Evolutionary conservation across 2,113 vertebrate genomes (phyloP).

Genomic region (Ranitomeya imitator): DNA sequence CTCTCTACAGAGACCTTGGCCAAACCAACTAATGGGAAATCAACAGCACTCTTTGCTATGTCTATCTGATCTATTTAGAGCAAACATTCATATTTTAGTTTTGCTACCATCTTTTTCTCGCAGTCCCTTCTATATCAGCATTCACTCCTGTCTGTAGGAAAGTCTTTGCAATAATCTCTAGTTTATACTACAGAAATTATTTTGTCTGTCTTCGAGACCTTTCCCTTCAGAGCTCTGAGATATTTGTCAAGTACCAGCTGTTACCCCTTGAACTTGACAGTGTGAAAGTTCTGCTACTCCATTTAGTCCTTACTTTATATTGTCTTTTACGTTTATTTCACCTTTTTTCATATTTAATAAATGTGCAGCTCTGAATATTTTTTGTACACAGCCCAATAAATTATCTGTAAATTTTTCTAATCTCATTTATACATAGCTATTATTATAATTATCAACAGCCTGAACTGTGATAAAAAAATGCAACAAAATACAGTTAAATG

Average conservation of each 20-base stretch:
- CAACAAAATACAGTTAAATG: too few relatives aligned
- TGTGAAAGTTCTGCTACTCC: background rate
- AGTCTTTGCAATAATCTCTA: background rate
- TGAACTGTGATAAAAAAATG: too few relatives aligned
- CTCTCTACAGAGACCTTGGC: background rate
- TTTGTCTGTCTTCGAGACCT: background rate
- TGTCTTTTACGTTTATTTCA: background rate
- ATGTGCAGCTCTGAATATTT: background rate
- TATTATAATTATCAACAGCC: too few relatives aligned
- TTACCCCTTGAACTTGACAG: slow-evolving; percentile 2
- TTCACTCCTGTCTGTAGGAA: background rate
- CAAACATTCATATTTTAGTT: background rate
- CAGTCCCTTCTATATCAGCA: background rate
- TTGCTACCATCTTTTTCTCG: background rate
- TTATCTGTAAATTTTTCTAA: background rate
- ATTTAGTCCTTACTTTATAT: background rate
- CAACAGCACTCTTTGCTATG: background rate
- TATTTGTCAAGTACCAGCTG: slow-evolving; percentile 28
- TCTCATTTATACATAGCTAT: too few relatives aligned
- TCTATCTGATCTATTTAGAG: background rate
- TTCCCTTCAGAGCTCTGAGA: background rate
- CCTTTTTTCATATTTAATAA: background rate
- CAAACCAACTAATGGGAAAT: background rate
- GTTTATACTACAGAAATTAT: slow-evolving; percentile 6
- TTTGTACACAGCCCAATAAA: background rate